Evolutionary conservation across 2,888 invertebrate genomes (phyloP).

Genomic region (Hyalella azteca): DNA sequence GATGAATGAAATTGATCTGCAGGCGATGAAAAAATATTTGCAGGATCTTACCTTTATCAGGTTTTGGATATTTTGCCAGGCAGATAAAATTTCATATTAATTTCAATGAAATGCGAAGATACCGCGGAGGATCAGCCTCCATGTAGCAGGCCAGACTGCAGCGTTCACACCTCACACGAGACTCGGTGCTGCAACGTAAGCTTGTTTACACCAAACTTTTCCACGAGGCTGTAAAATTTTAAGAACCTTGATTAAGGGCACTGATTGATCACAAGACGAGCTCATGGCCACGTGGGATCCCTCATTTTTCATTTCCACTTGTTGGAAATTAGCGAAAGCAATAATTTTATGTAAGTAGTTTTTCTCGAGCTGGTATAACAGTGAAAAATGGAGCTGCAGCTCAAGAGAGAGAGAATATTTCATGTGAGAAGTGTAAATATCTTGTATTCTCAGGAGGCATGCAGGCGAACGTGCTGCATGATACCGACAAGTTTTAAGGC

Average conservation of each 20-base stretch:
- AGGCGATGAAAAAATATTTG: no score
- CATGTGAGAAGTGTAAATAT: background rate
- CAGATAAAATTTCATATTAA: no score
- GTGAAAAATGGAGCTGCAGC: background rate
- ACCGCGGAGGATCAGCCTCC: no score
- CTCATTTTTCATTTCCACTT: background rate
- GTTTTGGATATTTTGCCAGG: no score
- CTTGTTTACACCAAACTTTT: constrained; percentile 15
- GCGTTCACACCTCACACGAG: no score
- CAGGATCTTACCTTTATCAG: no score
- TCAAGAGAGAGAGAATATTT: background rate
- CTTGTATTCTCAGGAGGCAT: background rate
- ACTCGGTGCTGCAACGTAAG: background rate
- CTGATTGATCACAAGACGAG: constrained; percentile 7
- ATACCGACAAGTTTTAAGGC: background rate
- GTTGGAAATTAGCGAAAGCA: background rate
- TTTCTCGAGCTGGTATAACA: background rate
- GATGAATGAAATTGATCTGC: no score
- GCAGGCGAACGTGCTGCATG: background rate
- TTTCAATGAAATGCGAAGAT: no score
- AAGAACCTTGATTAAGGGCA: constrained; percentile 2
- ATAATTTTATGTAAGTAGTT: background rate
- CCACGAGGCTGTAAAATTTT: background rate
- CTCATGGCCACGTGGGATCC: background rate
- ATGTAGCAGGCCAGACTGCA: no score